Base-by-base conservation (phyloP, 2,888 invertebrate genomes). In the Stenodema calcarata region DNA sequence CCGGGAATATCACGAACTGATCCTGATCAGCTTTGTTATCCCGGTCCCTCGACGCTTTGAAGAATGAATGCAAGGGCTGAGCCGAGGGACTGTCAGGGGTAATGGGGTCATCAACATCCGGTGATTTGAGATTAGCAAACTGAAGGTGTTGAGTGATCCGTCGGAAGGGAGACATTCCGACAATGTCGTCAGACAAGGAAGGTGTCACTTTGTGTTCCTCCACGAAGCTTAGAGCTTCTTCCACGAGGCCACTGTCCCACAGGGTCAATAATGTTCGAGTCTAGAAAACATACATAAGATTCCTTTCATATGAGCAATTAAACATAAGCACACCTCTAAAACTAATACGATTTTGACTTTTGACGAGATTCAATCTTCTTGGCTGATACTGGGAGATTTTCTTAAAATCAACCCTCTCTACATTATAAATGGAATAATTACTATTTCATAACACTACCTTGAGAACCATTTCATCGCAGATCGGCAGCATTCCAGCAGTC, bases 241-340 rank as follows among this genome's bases (percentile, higher is more conserved):
- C 97, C 0, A 98, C 95, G 50, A 96, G 92, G 11, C 94, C 94
- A 0, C 96, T 95, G 90, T 97, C 96, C 96, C 97, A 98, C 1
- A 97, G 93, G 80, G 95, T 94, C 1, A 97, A 92, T 86, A 98
- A 92, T 81, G 95, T 95, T 88, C 95, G 93, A 0, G 96, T 95
- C 93, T 93, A 89, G 35, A 35, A 35, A 35, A 35, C 35, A 7
- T 4, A 35, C 35, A 35, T 35, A 4, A 35, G 4, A 35, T 35
- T 4, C 35, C n/a, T n/a, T n/a, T 35, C 2, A 35, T 35, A 7
- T 35, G 7, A 35, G 35, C 7, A 35, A n/a, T n/a, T n/a, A n/a
- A n/a, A n/a, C n/a, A n/a, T n/a, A n/a, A n/a, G n/a, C n/a, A n/a
- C n/a, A n/a, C n/a, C n/a, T n/a, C n/a, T n/a, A n/a, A n/a, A n/a